A percentile compares a stretch with the other conserved stretches of the same genome.
phyloP scores from a whole-genome alignment of 1,140 invertebrate genomes.

The Ceratina australensis region DNA sequence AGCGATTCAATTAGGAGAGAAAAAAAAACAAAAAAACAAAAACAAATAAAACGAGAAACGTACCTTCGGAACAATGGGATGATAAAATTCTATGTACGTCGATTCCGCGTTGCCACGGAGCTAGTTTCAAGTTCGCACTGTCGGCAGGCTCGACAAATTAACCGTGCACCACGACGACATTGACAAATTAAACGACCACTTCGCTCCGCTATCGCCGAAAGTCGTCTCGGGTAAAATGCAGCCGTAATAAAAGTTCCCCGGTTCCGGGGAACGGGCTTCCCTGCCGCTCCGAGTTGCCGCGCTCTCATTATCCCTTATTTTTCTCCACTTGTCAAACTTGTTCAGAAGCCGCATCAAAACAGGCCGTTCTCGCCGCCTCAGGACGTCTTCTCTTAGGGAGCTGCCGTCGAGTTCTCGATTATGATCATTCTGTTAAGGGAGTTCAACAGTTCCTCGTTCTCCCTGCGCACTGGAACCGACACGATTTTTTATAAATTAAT shows the following conservation, averaged over 20 bases:
- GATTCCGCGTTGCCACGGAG: neutral
- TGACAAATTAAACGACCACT: slow-evolving; percentile 10
- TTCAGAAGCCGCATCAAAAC: slow-evolving; percentile 46
- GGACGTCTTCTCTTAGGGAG: slow-evolving; percentile 53
- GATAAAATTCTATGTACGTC: neutral
- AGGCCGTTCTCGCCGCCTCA: slow-evolving; percentile 37
- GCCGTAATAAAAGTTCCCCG: slow-evolving; percentile 12
- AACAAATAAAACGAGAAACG: neutral
- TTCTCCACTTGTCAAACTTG: neutral
- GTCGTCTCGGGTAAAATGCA: neutral
- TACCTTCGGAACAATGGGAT: neutral
- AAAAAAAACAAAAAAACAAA: too few species aligned
- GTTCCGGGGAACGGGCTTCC: neutral
- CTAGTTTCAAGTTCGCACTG: neutral
- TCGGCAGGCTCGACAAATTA: slow-evolving; percentile 8
- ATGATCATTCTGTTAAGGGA: slow-evolving; percentile 74
- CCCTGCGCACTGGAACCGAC: slow-evolving; percentile 76
- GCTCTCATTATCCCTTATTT: neutral
- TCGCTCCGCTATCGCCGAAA: neutral
- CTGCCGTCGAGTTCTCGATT: slow-evolving; percentile 66
- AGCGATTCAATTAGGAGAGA: neutral
- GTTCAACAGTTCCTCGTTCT: slow-evolving; percentile 79
- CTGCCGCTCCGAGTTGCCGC: neutral
- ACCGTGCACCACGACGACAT: neutral
- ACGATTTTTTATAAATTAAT: neutral